Evolutionary conservation across 1,140 invertebrate species (phyloP), one percentile per base, ranked within the genome.

Genomic region (Drosophila sechellia): DNA sequence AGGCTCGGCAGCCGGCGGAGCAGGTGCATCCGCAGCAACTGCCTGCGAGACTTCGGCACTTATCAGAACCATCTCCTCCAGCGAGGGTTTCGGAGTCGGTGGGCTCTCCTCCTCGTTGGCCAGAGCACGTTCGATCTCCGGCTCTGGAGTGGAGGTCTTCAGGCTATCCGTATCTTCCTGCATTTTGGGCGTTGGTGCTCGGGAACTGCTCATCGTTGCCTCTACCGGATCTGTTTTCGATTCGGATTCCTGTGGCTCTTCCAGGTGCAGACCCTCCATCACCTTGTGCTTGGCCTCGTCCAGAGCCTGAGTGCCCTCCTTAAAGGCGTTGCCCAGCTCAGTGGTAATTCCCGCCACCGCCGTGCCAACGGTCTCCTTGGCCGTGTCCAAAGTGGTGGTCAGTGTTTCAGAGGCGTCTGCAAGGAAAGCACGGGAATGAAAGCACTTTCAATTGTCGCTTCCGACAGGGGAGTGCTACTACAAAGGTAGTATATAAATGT

Each of bases 91-190:
- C 1, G 91, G 91, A 37, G 90, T 87, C 10, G 91, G 85, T 31
- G 91, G 87, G 64, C 64, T 83, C 61, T 85, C 89, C 42, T 84
- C 80, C 22, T 75, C 70, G 35, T 84, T 85, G 49, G 60, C 90
- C 64, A 92, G 42, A 1, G 91, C 89, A 1, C 79, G 63, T 46
- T 92, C 91, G 17, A 92, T 92, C 70, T 92, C 91, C 27, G 91
- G 91, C 59, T 92, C 91, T 3, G 91, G 89, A 5, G 91, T 84
- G 0, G 75, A 83, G 8, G 91, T 92, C 70, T 92, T 92, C 45
- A 92, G 55, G 54, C 91, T 92, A 17, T 92, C 91, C 12, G 66
- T 74, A 48, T 76, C 81, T 5, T 49, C 50, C 27, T 84, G 57
- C 0, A 86, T 43, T 6, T 79, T 54, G 1, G 79, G 77, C 8